Conservation (phyloP, 2,888 invertebrate genomes). For the Drosophila fungiperda region DNA sequence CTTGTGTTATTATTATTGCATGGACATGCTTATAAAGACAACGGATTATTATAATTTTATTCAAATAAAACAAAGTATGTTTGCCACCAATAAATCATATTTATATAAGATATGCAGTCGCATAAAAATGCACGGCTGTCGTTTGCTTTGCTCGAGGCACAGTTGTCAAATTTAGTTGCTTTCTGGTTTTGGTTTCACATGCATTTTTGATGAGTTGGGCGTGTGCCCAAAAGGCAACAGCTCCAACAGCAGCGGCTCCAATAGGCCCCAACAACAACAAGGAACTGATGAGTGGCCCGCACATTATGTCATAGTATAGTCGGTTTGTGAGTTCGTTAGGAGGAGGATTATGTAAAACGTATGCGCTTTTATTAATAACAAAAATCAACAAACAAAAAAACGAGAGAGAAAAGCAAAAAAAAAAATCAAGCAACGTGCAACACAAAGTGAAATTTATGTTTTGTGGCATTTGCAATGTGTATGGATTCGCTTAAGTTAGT, state of each 20-base stretch:
- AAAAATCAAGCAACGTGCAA: constrained; percentile 40
- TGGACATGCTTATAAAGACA: not conserved
- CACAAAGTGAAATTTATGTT: constrained; percentile 67
- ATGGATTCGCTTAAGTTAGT: constrained; percentile 50
- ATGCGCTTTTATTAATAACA: constrained; percentile 75
- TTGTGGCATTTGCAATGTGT: constrained; percentile 45
- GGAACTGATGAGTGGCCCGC: constrained; percentile 66
- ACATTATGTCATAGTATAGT: constrained; percentile 68
- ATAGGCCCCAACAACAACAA: constrained; percentile 56
- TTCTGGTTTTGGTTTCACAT: constrained; percentile 48
- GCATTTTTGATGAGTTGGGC: constrained; percentile 53
- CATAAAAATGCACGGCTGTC: not conserved
- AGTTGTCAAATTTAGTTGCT: not conserved
- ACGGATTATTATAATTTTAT: not conserved
- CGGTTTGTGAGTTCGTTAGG: constrained; percentile 32
- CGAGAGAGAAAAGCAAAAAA: constrained; percentile 9
- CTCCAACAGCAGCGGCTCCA: constrained; percentile 2
- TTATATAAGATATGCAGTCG: constrained; percentile 1
- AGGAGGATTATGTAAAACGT: constrained; percentile 72
- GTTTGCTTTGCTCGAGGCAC: constrained; percentile 20
- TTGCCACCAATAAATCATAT: constrained; percentile 7
- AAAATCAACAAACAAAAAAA: constrained; percentile 64
- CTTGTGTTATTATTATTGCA: not conserved
- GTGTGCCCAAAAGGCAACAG: constrained; percentile 40
- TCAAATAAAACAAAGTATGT: not conserved